Conservation (phyloP, 2,113 vertebrate species). For the Excalfactoria chinensis region DNA sequence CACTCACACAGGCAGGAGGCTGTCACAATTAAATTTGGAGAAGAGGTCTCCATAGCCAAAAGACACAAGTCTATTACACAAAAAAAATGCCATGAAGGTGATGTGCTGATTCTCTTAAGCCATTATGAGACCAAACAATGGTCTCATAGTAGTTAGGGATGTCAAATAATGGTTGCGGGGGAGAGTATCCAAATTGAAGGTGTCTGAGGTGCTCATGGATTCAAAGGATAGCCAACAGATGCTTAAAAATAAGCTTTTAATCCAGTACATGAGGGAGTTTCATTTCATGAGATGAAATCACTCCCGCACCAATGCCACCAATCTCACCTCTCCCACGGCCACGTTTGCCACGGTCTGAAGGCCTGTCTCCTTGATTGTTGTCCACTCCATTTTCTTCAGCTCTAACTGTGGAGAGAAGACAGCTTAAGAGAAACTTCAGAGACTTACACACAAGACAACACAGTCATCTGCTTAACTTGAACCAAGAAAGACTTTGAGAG, state of each 20-base stretch:
- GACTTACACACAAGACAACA: background rate
- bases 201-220: background rate
- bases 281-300: background rate
- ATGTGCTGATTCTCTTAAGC: background rate
- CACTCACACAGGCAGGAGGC: background rate
- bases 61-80: background rate
- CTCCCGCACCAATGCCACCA: background rate
- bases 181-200: background rate
- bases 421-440: slow-evolving; percentile 30
- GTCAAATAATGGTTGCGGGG: no score
- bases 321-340: slow-evolving; percentile 90
- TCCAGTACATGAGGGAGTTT: background rate
- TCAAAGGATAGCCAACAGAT: background rate
- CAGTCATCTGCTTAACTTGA: background rate
- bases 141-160: no score
- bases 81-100: background rate
- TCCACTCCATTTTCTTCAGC: slow-evolving; percentile 94
- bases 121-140: background rate
- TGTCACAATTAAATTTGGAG: background rate
- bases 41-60: background rate
- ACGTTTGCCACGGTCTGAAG: slow-evolving; percentile 89
- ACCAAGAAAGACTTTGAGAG: background rate
- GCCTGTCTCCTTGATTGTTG: slow-evolving; percentile 84
- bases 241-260: background rate
- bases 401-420: slow-evolving; percentile 78